Percentiles rank a stretch among this genome's conserved stretches.
These are phyloP conservation scores for Drosophila cracens DNA, from an alignment of 2,888 invertebrate species.

Conservation along the genomic window DNA sequence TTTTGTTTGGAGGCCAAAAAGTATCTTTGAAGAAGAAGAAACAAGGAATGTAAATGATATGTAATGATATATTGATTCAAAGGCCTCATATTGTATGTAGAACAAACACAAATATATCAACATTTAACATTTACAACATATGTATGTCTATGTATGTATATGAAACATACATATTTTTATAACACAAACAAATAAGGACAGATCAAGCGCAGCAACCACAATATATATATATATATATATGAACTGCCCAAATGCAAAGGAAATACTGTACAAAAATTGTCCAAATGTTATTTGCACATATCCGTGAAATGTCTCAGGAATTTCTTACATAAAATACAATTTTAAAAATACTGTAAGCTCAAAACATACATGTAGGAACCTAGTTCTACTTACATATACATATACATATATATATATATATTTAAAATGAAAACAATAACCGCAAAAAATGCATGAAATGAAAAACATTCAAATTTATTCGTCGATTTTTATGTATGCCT, in stretches of 20 bases:
- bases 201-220: slow-evolving; percentile 9
- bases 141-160: slow-evolving; percentile 9
- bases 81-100: slow-evolving; percentile 30
- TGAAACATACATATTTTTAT: slow-evolving; percentile 3
- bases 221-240: slow-evolving; percentile 1
- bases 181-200: slow-evolving; percentile 15
- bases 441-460: background rate
- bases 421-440: background rate
- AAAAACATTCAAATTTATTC: slow-evolving; percentile 6
- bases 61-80: slow-evolving; percentile 6
- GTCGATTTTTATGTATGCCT: slow-evolving; percentile 2
- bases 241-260: slow-evolving; percentile 36
- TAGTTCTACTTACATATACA: slow-evolving; percentile 43
- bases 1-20: slow-evolving; percentile 39
- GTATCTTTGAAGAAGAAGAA: slow-evolving; percentile 14
- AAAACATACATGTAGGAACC: slow-evolving; percentile 45
- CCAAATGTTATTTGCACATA: slow-evolving; percentile 84
- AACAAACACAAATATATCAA: slow-evolving; percentile 19
- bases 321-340: slow-evolving; percentile 58
- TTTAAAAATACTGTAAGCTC: slow-evolving; percentile 32
- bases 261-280: slow-evolving; percentile 48
- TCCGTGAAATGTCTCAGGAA: slow-evolving; percentile 84
- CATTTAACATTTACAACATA: slow-evolving; percentile 34
- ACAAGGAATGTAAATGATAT: slow-evolving; percentile 19
- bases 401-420: slow-evolving; percentile 7